A percentile compares a stretch with the other conserved stretches of the same genome.
Conservation (phyloP, 2,113 vertebrate genomes). For the Amazona vittata region DNA sequence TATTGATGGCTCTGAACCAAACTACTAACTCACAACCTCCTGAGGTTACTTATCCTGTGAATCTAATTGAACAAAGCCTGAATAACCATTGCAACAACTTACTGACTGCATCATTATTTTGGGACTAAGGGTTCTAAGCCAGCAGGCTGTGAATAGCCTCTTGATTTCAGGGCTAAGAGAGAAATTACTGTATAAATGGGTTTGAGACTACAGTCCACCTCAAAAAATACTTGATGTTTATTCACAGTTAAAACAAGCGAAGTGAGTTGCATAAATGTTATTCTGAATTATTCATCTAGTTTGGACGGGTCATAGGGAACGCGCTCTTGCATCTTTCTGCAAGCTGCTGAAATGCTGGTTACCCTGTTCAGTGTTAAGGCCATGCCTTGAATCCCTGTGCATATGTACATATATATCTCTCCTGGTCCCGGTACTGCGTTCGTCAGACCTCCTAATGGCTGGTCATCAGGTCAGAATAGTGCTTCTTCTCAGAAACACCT, state of each 20-base stretch:
- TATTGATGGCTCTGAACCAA: neutral
- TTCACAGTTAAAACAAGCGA: neutral
- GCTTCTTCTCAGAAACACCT: neutral
- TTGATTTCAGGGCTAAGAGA: neutral
- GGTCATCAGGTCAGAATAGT: neutral
- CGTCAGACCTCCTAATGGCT: neutral
- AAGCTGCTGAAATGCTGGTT: neutral
- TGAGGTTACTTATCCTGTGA: neutral
- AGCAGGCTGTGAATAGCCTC: neutral
- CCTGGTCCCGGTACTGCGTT: neutral
- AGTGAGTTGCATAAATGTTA: neutral
- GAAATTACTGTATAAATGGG: neutral
- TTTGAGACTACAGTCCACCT: neutral
- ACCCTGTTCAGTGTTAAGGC: neutral
- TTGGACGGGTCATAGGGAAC: neutral
- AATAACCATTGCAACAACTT: neutral
- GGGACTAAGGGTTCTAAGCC: neutral
- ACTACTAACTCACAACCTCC: neutral
- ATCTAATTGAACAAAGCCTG: neutral
- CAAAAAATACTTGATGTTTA: neutral
- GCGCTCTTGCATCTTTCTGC: neutral
- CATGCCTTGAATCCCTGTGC: neutral
- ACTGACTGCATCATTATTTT: neutral
- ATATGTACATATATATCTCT: neutral
- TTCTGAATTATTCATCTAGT: neutral